Conservation (phyloP, 2,797 vertebrate genomes). For the Pygocentrus nattereri region DNA sequence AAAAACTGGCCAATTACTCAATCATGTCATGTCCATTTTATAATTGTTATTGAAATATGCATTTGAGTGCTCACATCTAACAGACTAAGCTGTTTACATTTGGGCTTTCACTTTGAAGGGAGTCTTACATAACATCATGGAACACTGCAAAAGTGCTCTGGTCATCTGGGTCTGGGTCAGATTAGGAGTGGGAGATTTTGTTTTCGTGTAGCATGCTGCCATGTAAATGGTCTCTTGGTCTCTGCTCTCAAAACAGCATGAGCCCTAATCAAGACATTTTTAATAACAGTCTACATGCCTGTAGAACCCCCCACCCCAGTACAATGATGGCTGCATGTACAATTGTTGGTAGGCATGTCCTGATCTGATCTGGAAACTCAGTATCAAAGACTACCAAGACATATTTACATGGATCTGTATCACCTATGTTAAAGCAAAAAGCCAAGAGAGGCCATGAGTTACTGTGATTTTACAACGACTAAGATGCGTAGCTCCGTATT, state of each 20-base stretch:
- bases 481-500: too few species aligned
- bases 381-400: not conserved
- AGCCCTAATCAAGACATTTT: conserved; percentile 16
- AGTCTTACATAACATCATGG: conserved; percentile 16
- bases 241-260: conserved; percentile 15
- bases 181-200: conserved; percentile 51
- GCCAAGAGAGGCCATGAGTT: too few species aligned
- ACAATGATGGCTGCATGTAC: not conserved
- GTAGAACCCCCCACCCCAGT: not conserved
- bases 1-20: not conserved
- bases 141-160: conserved; percentile 17
- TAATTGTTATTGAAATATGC: not conserved
- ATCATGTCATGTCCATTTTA: not conserved
- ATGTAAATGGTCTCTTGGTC: not conserved
- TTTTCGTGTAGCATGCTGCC: not conserved
- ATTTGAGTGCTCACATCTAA: not conserved
- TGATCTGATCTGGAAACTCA: not conserved
- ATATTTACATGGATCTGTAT: not conserved
- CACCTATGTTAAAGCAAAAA: too few species aligned
- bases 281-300: not conserved
- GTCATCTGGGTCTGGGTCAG: conserved; percentile 12
- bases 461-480: too few species aligned
- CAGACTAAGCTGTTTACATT: conserved; percentile 8
- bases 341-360: not conserved
- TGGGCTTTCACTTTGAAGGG: conserved; percentile 3